A percentile compares a stretch with the other conserved stretches of the same genome.
These are phyloP conservation scores for Lacanobia wlatinum DNA, from an alignment of 2,888 invertebrate species.

Conservation along the genomic window DNA sequence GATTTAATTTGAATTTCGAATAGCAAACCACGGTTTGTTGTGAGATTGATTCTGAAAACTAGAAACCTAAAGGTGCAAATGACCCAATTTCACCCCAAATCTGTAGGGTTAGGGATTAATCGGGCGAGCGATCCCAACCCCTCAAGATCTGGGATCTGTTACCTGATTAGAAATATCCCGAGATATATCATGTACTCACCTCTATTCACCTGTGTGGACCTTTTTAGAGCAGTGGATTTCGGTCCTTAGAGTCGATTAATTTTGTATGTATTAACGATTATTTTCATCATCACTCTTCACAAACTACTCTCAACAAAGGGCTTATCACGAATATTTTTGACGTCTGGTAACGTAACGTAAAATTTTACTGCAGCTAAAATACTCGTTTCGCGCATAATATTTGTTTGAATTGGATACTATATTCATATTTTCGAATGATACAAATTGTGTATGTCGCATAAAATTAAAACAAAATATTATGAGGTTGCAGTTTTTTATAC, in stretches of 20 bases:
- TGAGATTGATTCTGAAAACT: slow-evolving; percentile 51
- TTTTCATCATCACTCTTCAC: neutral
- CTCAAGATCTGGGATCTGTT: slow-evolving; percentile 55
- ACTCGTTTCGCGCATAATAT: too few relatives aligned
- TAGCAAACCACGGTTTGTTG: slow-evolving; percentile 15
- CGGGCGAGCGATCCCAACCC: slow-evolving; percentile 49
- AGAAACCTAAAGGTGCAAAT: slow-evolving; percentile 57
- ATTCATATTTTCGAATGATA: too few relatives aligned
- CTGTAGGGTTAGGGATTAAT: slow-evolving; percentile 62
- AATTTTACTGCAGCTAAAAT: too few relatives aligned
- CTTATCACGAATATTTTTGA: too few relatives aligned
- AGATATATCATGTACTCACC: slow-evolving; percentile 48
- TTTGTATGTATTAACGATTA: neutral
- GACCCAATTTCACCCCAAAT: slow-evolving; percentile 61
- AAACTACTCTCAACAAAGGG: too few relatives aligned
- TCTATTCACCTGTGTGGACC: slow-evolving; percentile 18
- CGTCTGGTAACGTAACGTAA: too few relatives aligned
- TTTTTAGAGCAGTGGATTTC: neutral
- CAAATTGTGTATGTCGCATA: too few relatives aligned
- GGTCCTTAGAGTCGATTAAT: neutral
- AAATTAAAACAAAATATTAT: too few relatives aligned
- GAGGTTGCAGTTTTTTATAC: too few relatives aligned
- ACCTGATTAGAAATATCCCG: slow-evolving; percentile 58
- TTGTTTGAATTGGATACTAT: too few relatives aligned
- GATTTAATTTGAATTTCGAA: slow-evolving; percentile 37